A percentile compares a stretch with the other conserved stretches of the same genome.
Conservation (phyloP, 1,140 invertebrate genomes). For the Cryptotermes secundus region DNA sequence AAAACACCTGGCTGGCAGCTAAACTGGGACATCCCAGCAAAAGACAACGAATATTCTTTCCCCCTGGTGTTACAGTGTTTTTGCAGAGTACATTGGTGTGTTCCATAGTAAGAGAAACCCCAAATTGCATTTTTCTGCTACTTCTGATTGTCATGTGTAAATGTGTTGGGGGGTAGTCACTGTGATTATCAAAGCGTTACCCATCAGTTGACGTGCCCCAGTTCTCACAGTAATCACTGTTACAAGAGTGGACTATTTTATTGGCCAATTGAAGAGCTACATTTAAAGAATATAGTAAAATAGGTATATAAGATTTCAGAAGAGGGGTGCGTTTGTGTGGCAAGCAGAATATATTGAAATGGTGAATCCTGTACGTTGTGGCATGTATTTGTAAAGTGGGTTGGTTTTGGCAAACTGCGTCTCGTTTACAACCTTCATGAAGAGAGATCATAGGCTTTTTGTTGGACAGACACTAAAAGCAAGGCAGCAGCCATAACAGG, state of each 20-base stretch:
- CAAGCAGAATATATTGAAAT: no score
- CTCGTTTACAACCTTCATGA: no score
- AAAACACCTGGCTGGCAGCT: not conserved
- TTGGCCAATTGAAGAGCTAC: not conserved
- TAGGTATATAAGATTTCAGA: not conserved
- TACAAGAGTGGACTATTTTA: not conserved
- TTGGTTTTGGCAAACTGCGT: no score
- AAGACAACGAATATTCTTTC: constrained; percentile 7
- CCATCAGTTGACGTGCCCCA: not conserved
- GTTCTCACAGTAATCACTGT: not conserved
- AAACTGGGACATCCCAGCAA: not conserved
- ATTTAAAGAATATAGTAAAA: not conserved
- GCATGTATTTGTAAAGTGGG: no score
- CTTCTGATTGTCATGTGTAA: constrained; percentile 3
- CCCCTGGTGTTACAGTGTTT: not conserved
- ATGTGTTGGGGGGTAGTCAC: not conserved
- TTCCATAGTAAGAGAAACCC: not conserved
- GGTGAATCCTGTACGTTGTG: no score
- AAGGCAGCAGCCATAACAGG: not conserved
- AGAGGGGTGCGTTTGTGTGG: no score
- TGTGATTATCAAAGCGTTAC: not conserved
- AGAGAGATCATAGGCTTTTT: no score
- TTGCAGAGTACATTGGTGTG: constrained; percentile 9
- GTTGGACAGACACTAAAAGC: not conserved
- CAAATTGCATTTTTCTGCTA: not conserved